These are phyloP conservation scores for Cyclophora punctaria DNA, from an alignment of 2,888 invertebrate genomes.

Conservation along the genomic window DNA sequence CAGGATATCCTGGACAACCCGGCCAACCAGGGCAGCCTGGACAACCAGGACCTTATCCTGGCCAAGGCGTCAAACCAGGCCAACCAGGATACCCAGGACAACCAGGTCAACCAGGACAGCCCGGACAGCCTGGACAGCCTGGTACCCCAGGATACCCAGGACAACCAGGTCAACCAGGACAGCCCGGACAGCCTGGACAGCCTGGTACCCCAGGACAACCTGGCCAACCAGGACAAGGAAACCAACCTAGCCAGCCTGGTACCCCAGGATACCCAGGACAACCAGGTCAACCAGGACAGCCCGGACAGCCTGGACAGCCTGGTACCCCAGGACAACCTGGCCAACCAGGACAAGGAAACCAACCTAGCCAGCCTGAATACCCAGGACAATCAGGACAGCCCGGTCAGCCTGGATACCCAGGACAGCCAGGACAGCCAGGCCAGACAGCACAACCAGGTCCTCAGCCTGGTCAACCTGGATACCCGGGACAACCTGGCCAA, in stretches of 20 bases:
- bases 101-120: slow-evolving; percentile 21
- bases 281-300: slow-evolving; percentile 44
- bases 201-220: slow-evolving; percentile 23
- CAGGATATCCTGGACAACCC: too few species aligned
- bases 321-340: background rate
- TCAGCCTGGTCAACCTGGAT: slow-evolving; percentile 23
- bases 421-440: slow-evolving; percentile 23
- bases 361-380: too few species aligned
- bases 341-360: too few species aligned
- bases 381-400: background rate
- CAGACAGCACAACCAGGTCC: background rate
- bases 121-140: slow-evolving; percentile 11
- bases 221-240: slow-evolving; percentile 15
- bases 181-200: slow-evolving; percentile 13
- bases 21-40: slow-evolving; percentile 27
- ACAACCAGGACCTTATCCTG: too few species aligned
- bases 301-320: slow-evolving; percentile 52
- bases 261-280: slow-evolving; percentile 29
- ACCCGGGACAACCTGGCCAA: slow-evolving; percentile 8
- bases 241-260: too few species aligned
- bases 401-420: slow-evolving; percentile 11
- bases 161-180: slow-evolving; percentile 11
- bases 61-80: too few species aligned
- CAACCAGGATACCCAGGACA: too few species aligned
- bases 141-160: slow-evolving; percentile 4